Evolutionary conservation across 1,140 invertebrate species (phyloP), one percentile per base, ranked within the genome.

Genomic region (Cherax destructor): DNA sequence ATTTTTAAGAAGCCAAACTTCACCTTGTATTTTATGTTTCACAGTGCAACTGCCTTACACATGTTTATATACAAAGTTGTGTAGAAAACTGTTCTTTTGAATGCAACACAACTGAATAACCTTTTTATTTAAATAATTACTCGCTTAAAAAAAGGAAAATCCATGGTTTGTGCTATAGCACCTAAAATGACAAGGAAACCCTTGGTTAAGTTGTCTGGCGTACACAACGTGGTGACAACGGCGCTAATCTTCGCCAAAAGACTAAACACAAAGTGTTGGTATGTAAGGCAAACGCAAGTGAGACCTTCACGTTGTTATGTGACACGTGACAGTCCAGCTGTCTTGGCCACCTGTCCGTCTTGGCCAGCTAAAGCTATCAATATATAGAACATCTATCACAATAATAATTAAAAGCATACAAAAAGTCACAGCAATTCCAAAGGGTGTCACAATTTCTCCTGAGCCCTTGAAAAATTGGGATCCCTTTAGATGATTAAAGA

Each of bases 341-440:
- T 83, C 89, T 83, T 79, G 89, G 89, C 89, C 83, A 85, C 89
- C 89, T 91, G 90, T 81, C 90, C 85, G 90, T 91, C 90, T 87
- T 81, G 90, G 90, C 90, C 90, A 80, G 84, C 90, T 91, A 91
- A 91, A 91, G 84, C 90, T 91, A 91, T 86, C 85, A 91, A 91
- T 91, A 91, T 91, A 91, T 91, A 91, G 90, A 91, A 91, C 90
- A 91, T 91, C 90, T 91, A 91, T 91, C 90, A 91, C 90, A 91
- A 91, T 91, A 84, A 91, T 91, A 91, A 91, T 91, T 91, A 91
- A 91, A 86, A 91, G 90, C 90, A 91, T 91, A 91, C 90, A 91
- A 86, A 91, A 91, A 91, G 90, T 91, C 90, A 91, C 90, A 91
- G 90, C 90, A 91, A 91, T 86, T 91, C 90, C 90, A 91, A 91